A percentile compares a stretch with the other conserved stretches of the same genome.
Conservation (phyloP, 2,113 vertebrate species). For the Ivindomyrus marchei region DNA sequence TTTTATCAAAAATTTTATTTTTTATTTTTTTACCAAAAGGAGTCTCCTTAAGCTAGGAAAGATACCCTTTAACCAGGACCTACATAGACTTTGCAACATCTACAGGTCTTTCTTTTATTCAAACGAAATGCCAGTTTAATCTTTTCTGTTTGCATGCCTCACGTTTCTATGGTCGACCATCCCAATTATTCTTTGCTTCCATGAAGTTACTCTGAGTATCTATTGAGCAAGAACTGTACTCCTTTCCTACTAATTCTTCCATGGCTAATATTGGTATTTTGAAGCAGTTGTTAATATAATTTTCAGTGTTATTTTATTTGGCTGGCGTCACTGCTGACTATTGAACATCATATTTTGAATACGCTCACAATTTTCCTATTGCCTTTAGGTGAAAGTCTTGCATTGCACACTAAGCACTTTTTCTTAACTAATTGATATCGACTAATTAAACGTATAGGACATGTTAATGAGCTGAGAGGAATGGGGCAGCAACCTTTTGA, state of each 20-base stretch:
- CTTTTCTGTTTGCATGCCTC: not conserved
- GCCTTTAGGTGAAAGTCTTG: not conserved
- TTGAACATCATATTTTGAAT: not conserved
- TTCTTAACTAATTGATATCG: not conserved
- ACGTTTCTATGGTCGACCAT: not conserved
- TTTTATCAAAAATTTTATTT: not conserved
- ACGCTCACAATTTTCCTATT: not conserved
- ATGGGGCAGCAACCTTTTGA: not conserved
- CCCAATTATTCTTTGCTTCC: not conserved
- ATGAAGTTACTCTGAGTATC: not conserved
- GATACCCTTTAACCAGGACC: not conserved
- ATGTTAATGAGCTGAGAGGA: not conserved
- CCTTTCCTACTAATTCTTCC: not conserved
- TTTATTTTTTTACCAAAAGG: not conserved
- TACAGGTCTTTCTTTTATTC: not conserved
- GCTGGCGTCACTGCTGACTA: not conserved
- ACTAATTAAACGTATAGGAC: not conserved
- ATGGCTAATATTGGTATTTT: not conserved
- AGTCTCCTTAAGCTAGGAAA: not conserved
- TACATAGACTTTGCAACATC: not conserved
- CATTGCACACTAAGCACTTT: constrained; percentile 7
- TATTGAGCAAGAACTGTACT: not conserved
- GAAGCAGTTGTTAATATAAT: not conserved
- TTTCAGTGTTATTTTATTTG: not conserved
- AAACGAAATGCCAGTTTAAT: not conserved